A percentile compares a stretch with the other conserved stretches of the same genome.
phyloP scores from a whole-genome alignment of 1,140 invertebrate genomes.

The Temnothorax curvispinosus region DNA sequence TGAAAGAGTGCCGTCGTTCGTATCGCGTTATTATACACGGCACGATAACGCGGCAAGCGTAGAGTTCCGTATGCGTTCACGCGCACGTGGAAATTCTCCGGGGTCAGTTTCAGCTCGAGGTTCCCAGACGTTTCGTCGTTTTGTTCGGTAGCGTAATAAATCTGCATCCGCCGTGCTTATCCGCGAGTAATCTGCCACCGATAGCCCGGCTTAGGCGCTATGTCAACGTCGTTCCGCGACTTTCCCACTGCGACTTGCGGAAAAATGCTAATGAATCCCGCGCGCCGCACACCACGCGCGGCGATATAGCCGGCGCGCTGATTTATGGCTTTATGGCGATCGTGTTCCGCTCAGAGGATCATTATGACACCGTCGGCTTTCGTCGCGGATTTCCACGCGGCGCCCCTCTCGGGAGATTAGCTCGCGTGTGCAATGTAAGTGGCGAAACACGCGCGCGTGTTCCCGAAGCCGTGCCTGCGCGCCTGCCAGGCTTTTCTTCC shows the following conservation, averaged over 20 bases:
- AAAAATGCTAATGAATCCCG: conserved; percentile 71
- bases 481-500: conserved; percentile 53
- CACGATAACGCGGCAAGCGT: conserved; percentile 1
- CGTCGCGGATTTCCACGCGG: conserved; percentile 64
- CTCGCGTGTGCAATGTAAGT: background rate
- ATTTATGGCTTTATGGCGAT: conserved; percentile 73
- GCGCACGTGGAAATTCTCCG: conserved; percentile 62
- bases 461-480: background rate
- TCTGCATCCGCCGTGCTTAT: conserved; percentile 42
- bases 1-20: conserved; percentile 38
- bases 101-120: conserved; percentile 11
- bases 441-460: background rate
- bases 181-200: conserved; percentile 61
- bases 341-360: conserved; percentile 70
- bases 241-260: conserved; percentile 53
- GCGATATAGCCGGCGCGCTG: conserved; percentile 63
- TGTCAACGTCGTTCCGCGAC: conserved; percentile 64
- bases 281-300: background rate
- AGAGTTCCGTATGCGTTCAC: background rate
- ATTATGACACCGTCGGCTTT: conserved; percentile 73
- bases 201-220: conserved; percentile 52
- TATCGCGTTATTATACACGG: conserved; percentile 2
- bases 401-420: background rate
- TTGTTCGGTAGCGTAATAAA: conserved; percentile 55
- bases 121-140: conserved; percentile 49